Base-by-base conservation (phyloP, 2,888 invertebrate species). In the Caenorhabditis sp. region DNA sequence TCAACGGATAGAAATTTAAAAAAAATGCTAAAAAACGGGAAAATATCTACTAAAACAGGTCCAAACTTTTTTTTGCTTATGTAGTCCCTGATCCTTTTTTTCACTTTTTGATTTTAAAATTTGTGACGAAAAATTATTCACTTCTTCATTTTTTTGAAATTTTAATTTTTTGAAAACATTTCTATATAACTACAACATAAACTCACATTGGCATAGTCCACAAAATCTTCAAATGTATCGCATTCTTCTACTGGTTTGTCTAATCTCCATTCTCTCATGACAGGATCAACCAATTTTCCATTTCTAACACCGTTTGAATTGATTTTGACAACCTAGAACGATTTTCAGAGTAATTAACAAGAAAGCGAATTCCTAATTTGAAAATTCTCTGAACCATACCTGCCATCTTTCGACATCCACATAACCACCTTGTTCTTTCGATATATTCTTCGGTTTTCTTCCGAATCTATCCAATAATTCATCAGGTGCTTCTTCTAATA, bases 291-390 rank as follows among this genome's bases (percentile, higher is more conserved):
- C 20, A 86, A 68, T 25, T 73, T 68, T 0, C 83, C 80, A 54
- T 82, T 83, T 56, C 84, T 66, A 20, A 86, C 69, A 27, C 86
- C 85, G 49, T 83, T 83, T 12, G 85, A 83, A 1, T 77, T 76
- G 21, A 85, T 84, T 75, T 84, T 85, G 3, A 86, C 83, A 23
- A 87, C 84, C 79, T 79, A 43, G n/a, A n/a, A n/a, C n/a, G n/a
- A n/a, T n/a, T n/a, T n/a, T n/a, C n/a, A n/a, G n/a, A n/a, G n/a
- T n/a, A n/a, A n/a, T n/a, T n/a, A n/a, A n/a, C n/a, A n/a, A n/a
- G n/a, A n/a, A n/a, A n/a, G n/a, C n/a, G n/a, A n/a, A n/a, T 5
- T 27, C 20, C 31, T 14, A 31, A 10, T 27, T 17, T 31, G n/a
- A 58, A 10, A 21, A 20, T 20, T 61, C 52, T n/a, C n/a, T 20